A percentile compares a stretch with the other conserved stretches of the same genome.
These are phyloP conservation scores for Cephus pulcher DNA, from an alignment of 2,888 invertebrate species.

Conservation along the genomic window DNA sequence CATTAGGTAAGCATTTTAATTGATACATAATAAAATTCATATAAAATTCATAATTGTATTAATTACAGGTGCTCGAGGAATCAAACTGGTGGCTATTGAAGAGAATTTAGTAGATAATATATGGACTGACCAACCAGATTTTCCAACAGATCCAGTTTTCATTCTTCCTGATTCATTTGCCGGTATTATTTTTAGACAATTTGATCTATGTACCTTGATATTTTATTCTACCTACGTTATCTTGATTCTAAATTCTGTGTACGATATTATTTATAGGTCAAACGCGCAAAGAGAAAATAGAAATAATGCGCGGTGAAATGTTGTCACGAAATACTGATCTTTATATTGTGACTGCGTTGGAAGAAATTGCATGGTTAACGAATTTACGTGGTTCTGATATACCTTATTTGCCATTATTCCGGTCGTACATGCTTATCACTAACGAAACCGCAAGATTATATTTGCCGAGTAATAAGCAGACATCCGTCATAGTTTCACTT, in stretches of 20 bases:
- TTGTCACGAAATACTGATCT: conserved; percentile 42
- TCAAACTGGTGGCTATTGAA: conserved; percentile 34
- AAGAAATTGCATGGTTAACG: conserved; percentile 68
- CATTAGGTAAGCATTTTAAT: conserved; percentile 21
- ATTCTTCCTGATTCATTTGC: conserved; percentile 56
- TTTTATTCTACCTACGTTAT: neutral
- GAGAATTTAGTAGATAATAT: conserved; percentile 61
- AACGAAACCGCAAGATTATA: conserved; percentile 34
- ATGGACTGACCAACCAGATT: conserved; percentile 61
- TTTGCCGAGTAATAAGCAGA: conserved; percentile 65
- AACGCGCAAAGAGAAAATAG: conserved; percentile 38
- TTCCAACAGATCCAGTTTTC: conserved; percentile 58
- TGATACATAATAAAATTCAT: neutral
- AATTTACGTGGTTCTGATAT: conserved; percentile 68
- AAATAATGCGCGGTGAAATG: conserved; percentile 35
- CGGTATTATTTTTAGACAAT: conserved; percentile 29
- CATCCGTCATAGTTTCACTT: conserved; percentile 18
- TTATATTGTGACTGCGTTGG: conserved; percentile 65
- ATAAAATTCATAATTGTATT: neutral
- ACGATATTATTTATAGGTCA: conserved; percentile 26
- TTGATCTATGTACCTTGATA: neutral
- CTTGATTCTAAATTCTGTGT: neutral
- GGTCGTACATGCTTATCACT: conserved; percentile 49
- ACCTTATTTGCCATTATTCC: conserved; percentile 62
- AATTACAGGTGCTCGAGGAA: conserved; percentile 34